phyloP scores from a whole-genome alignment of 2,797 vertebrate species.

The Myiotriccus ornatus region DNA sequence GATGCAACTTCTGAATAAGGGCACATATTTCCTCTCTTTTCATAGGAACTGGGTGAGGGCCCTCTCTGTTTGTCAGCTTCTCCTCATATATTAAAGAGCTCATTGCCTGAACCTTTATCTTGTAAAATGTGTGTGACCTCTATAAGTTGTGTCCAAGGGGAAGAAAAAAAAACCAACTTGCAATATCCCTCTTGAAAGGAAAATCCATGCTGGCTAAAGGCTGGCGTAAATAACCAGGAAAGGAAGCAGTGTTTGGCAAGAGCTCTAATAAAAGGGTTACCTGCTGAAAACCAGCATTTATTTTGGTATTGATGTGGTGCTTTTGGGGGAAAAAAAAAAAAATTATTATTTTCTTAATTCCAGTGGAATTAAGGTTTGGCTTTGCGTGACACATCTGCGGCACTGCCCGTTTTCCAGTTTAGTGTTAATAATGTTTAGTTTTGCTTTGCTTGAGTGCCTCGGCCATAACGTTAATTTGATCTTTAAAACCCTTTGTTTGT shows the following conservation, averaged over 20 bases:
- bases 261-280: not conserved
- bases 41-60: conserved; percentile 56
- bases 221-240: not conserved
- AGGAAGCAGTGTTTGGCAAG: not conserved
- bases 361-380: not conserved
- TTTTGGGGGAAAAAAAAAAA: not conserved
- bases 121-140: conserved; percentile 35
- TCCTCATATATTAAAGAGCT: conserved; percentile 58
- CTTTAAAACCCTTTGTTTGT: conserved; percentile 57
- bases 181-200: conserved; percentile 11
- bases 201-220: not conserved
- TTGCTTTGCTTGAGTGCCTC: conserved; percentile 22
- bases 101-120: conserved; percentile 38
- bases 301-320: not conserved
- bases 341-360: not conserved
- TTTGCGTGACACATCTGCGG: not conserved
- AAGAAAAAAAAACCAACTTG: not conserved
- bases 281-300: not conserved
- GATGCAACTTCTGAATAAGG: conserved; percentile 73
- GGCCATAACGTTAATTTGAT: conserved; percentile 23
- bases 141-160: conserved; percentile 23
- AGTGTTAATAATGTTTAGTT: conserved; percentile 38
- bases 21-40: conserved; percentile 61
- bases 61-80: conserved; percentile 47
- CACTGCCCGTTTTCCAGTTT: not conserved